Base-by-base conservation (phyloP, 1,140 invertebrate genomes). In the Drosophila grimshawi region DNA sequence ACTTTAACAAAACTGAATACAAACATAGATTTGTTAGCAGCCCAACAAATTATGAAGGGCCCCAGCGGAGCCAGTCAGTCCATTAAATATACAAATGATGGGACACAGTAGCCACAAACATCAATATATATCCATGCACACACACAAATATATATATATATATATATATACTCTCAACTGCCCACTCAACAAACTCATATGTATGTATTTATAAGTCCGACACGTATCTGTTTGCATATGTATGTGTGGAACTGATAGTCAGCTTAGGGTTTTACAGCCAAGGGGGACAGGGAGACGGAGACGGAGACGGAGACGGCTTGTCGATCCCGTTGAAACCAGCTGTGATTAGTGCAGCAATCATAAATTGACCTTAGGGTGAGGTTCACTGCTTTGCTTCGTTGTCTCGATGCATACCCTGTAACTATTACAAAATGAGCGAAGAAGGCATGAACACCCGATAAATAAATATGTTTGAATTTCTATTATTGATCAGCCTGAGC, bases 311-410 rank as follows among this genome's bases (percentile, higher is more conserved):
- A 60, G 69, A 57, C 59, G 70, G 52, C 32, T 56, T 55, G 60
- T 65, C 35, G 73, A 65, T 65, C 60, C 80, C 69, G 51, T 67
- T 82, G 62, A 78, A 80, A 52, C 64, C 72, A 69, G 48, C 69
- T 68, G 78, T 86, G 78, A 86, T 86, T 85, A 86, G 82, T 81
- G 82, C 45, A 48, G 82, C 82, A 85, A 81, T 86, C 81, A 81
- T 81, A 85, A 81, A 77, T 76, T 81, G 81, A 69, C 77, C 81
- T 41, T 32, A 64, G 80, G 80, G 80, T 71, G 66, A 64, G 80
- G 49, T 56, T 61, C 37, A 43, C 59, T 41, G 52, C 59, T 48
- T 59, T n/a, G 46, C 30, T 33, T 49, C 49, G 43, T 73, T 52
- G 66, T 32, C 51, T 11, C 33, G 5, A 45, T 1, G 1, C n/a